Evolutionary conservation across 2,797 vertebrate species (phyloP).

Genomic region (Sebastes taczanowskii): DNA sequence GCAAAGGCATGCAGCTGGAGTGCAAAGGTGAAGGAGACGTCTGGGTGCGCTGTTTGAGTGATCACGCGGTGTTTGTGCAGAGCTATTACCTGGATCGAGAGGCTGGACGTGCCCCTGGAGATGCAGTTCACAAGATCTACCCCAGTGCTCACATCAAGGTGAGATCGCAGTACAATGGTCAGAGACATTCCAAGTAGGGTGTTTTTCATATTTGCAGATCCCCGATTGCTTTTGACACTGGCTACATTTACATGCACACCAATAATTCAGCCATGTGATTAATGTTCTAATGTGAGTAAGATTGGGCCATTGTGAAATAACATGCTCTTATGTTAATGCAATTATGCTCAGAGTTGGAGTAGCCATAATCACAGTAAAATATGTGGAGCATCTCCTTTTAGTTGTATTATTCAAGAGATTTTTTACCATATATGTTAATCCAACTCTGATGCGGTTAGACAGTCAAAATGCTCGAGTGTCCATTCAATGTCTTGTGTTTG

Average conservation of each 20-base stretch:
- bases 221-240: neutral
- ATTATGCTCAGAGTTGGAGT: neutral
- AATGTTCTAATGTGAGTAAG: neutral
- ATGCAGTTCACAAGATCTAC: conserved; percentile 98
- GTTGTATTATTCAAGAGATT: neutral
- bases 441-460: neutral
- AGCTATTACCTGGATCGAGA: conserved; percentile 97
- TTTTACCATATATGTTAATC: neutral
- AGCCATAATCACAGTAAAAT: neutral
- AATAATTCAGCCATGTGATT: neutral
- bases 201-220: neutral
- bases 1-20: conserved; percentile 96
- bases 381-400: neutral
- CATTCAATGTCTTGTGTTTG: neutral
- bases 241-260: neutral
- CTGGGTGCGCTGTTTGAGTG: conserved; percentile 96
- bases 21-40: conserved; percentile 97
- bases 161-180: neutral
- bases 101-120: conserved; percentile 93
- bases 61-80: conserved; percentile 97
- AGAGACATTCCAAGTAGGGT: neutral
- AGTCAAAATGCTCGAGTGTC: neutral
- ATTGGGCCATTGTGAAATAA: neutral
- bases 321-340: neutral
- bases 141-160: conserved; percentile 98